phyloP scores from a whole-genome alignment of 1,140 invertebrate genomes.

The Atta colombica region DNA sequence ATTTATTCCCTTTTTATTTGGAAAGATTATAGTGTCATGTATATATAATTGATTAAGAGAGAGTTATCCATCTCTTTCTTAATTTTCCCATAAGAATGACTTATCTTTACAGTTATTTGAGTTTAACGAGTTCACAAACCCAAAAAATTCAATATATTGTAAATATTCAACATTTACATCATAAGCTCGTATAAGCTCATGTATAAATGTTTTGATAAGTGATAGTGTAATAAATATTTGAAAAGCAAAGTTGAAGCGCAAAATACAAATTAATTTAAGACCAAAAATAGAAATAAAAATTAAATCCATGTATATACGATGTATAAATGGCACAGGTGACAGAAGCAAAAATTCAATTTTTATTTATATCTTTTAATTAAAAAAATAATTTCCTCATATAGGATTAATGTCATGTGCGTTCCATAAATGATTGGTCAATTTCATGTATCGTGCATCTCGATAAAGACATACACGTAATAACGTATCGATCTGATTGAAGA shows the following conservation, averaged over 20 bases:
- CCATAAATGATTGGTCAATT: neutral
- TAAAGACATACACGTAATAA: neutral
- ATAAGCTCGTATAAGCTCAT: too few species aligned
- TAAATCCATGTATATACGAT: neutral
- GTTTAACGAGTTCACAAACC: neutral
- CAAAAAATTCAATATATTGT: neutral
- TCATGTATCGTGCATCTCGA: neutral
- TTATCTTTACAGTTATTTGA: neutral
- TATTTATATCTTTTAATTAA: constrained; percentile 6
- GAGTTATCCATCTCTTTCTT: neutral
- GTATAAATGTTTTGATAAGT: neutral
- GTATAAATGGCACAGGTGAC: neutral
- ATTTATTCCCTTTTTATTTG: neutral
- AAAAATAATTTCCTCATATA: neutral
- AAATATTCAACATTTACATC: neutral
- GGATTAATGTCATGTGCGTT: neutral
- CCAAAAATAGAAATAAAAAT: neutral
- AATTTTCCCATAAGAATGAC: neutral
- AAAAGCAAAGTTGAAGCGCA: neutral
- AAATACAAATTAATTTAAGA: neutral
- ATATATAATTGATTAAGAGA: neutral
- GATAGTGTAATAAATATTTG: neutral
- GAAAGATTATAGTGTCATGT: too few species aligned
- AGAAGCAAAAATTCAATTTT: neutral
- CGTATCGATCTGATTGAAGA: neutral